phyloP scores from a whole-genome alignment of 2,797 vertebrate species.

The Gadopsis bispinosus region DNA sequence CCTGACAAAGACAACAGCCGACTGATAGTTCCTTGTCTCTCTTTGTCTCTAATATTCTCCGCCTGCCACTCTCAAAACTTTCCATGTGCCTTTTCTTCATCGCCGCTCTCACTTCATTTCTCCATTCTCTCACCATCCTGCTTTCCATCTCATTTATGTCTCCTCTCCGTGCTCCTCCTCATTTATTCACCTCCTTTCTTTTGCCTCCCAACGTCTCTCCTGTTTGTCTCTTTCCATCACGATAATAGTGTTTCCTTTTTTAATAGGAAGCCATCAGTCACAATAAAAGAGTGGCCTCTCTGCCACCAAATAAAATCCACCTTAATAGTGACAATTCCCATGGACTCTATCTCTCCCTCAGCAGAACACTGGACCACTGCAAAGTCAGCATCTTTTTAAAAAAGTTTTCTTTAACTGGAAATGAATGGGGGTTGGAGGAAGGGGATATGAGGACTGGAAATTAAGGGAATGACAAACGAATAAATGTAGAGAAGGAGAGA shows the following conservation, averaged over 20 bases:
- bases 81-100: background rate
- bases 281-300: constrained; percentile 89
- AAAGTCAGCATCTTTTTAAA: constrained; percentile 87
- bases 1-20: constrained; percentile 4
- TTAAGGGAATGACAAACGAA: constrained; percentile 16
- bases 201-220: background rate
- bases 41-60: constrained; percentile 19
- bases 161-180: background rate
- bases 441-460: background rate
- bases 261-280: constrained; percentile 96
- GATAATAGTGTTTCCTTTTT: constrained; percentile 78
- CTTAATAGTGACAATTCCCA: constrained; percentile 82
- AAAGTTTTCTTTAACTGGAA: constrained; percentile 61
- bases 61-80: background rate
- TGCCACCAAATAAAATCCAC: constrained; percentile 87
- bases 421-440: constrained; percentile 45
- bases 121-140: constrained; percentile 3
- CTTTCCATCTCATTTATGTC: constrained; percentile 6
- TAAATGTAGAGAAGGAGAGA: constrained; percentile 1
- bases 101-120: background rate
- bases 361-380: constrained; percentile 79
- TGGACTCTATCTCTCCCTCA: constrained; percentile 15
- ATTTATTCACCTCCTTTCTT: constrained; percentile 64
- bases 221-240: constrained; percentile 23
- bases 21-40: no score